Evolutionary conservation across 2,888 invertebrate genomes (phyloP), one percentile per base, ranked within the genome.

Genomic region (Myopa testacea): DNA sequence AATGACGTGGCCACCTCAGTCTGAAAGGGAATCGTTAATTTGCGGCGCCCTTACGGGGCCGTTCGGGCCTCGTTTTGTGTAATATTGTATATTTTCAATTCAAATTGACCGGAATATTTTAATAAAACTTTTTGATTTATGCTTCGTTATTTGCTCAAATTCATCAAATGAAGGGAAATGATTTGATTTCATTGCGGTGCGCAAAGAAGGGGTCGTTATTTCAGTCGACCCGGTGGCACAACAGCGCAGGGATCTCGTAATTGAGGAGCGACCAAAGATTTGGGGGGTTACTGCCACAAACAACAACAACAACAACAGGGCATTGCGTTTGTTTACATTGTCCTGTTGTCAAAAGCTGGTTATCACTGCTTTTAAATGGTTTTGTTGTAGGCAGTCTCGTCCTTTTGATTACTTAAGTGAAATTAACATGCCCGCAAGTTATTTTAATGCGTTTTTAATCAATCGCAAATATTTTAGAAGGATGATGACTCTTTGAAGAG

Each of bases 101-200:
- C 82, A 85, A 84, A 85, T 85, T 85, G 85, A 84, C 84, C 85
- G 83, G 83, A 84, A 84, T 84, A 81, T 81, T 83, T 82, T 82
- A 82, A 81, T 84, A 81, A 82, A 84, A 80, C 78, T 50, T 62
- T 70, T 76, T 72, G 63, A 63, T 76, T 76, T 77, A 58, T 72
- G 58, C 77, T 72, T 77, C 45, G 45, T 68, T 75, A 75, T 75
- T 75, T 75, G 60, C 69, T 69, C 60, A 68, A 69, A 60, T 65
- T 75, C 60, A 60, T 16, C 60, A 71, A 71, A 75, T 80, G 72
- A 78, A 82, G 76, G 82, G 82, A 82, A 82, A 82, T 82, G 81
- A 82, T 82, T 82, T 82, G 79, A 76, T 80, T 80, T 75, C 75
- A 69, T 75, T 63, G 26, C 55, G 70, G 45, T 40, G 8, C 50